Percentiles rank a stretch among this genome's conserved stretches.
Conservation (phyloP, 2,888 invertebrate species). For the Villa cingulata region DNA sequence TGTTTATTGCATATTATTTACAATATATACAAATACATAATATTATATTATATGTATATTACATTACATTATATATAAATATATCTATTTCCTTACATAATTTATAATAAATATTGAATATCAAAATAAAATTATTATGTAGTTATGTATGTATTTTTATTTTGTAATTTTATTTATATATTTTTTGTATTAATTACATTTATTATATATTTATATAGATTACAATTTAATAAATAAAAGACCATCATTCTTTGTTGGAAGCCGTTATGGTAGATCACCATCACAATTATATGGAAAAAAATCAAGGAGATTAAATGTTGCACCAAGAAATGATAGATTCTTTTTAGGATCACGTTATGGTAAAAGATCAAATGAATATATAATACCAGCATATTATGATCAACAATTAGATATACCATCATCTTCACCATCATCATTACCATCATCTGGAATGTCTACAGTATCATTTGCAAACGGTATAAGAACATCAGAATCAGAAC, state of each 20-base stretch:
- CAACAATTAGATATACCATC: background rate
- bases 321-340: slow-evolving; percentile 35
- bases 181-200: background rate
- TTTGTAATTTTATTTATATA: background rate
- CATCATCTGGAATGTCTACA: too few relatives aligned
- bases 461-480: too few relatives aligned
- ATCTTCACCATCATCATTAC: slow-evolving; percentile 5
- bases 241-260: slow-evolving; percentile 37
- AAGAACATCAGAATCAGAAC: too few relatives aligned
- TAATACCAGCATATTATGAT: background rate
- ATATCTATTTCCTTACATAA: too few relatives aligned
- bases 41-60: too few relatives aligned
- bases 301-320: slow-evolving; percentile 28
- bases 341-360: slow-evolving; percentile 35
- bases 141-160: too few relatives aligned
- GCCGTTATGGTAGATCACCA: slow-evolving; percentile 36
- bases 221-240: slow-evolving; percentile 25
- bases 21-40: too few relatives aligned
- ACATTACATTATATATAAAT: too few relatives aligned
- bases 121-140: too few relatives aligned
- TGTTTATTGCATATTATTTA: too few relatives aligned
- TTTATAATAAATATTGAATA: too few relatives aligned
- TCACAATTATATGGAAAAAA: slow-evolving; percentile 23
- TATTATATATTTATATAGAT: slow-evolving; percentile 10
- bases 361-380: slow-evolving; percentile 26